Base-by-base conservation (phyloP, 2,797 vertebrate genomes). In the Hafferia zeledoni region DNA sequence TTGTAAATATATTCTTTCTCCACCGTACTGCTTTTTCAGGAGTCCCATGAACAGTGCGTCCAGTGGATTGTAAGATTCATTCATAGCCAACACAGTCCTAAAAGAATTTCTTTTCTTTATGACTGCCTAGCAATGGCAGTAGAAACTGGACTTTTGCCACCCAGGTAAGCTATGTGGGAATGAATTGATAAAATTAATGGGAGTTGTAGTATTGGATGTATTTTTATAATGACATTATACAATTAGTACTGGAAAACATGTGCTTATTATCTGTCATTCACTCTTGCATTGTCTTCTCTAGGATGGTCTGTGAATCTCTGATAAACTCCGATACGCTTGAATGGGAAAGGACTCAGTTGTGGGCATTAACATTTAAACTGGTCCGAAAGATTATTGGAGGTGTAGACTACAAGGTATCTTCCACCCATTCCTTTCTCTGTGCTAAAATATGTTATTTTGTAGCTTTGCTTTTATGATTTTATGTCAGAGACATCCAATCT, bases 1-100 rank as follows among this genome's bases (percentile, higher is more conserved):
- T 88, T 60, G 15, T 60, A 70, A 82, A 25, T 63, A 24, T 10
- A 19, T 90, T 53, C 24, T 72, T 82, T 95, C 30, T 87, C 13
- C 11, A 1, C 4, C 83, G 20, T 65, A 5, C n/a, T 68, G 39
- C 35, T 83, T 95, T 97, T 97, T 81, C 89, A 99, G 99, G 99
- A 99, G 60, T 99, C 99, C 57, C 99, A 99, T 93, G 99, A 99
- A 47, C 99, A 99, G 41, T 99, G 99, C 69, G 98, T 99, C 43
- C 99, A 99, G 85, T 99, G 99, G 99, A 99, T 99, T 68, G 99
- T 99, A 76, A 98, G 99, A 60, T 99, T 99, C 85, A 99, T 99
- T 89, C 99, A 99, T 95, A 98, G 98, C 92, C 99, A 99, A 41
- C 99, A 99, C 92, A 99, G 99, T 94, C 99, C 99, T 44, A 99